Evolutionary conservation across 1,140 invertebrate genomes (phyloP), one percentile per base, ranked within the genome.

Genomic region (Idris sp.): DNA sequence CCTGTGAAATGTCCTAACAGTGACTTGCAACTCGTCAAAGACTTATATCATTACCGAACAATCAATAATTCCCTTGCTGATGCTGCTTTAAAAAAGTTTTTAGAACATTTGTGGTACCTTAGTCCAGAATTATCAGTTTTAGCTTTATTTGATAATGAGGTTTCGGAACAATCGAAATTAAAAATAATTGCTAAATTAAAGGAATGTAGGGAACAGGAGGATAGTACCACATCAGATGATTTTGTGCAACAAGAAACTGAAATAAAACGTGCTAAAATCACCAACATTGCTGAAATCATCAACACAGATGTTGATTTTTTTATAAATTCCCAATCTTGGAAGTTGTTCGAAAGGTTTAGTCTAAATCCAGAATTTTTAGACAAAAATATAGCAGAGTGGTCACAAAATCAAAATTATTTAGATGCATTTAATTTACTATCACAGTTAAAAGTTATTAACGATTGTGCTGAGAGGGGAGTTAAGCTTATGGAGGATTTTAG

Each of bases 1-100:
- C 58, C 75, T 26, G 5, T 46, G 5, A 61, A 68, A 53, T 71
- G 75, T 15, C 77, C 71, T n/a, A 56, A 74, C 16, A 15, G 62
- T n/a, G 73, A 79, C 67, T 54, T 79, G 25, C 0, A 2, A 11
- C 73, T 79, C 54, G 14, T 79, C 5, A 79, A 79, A 41, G 19
- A 33, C 13, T 31, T 77, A 6, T 28, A 68, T 11, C 33, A 35
- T 41, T 72, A 77, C 30, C 22, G 49, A 56, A 31, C 14, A 9
- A 41, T 71, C 33, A 28, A 74, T 46, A 11, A 8, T 14, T 15
- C 7, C 36, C 13, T 78, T 46, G 64, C 67, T 9, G 15, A 72
- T 35, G 58, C 49, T 16, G 54, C 49, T 14, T 19, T 75, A 15
- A 40, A 43, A 2, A 74, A 77, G 46, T 54, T 77, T 35, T 48